Evolutionary conservation across 2,888 invertebrate genomes (phyloP), one percentile per base, ranked within the genome.

Genomic region (Sinelater perroti): DNA sequence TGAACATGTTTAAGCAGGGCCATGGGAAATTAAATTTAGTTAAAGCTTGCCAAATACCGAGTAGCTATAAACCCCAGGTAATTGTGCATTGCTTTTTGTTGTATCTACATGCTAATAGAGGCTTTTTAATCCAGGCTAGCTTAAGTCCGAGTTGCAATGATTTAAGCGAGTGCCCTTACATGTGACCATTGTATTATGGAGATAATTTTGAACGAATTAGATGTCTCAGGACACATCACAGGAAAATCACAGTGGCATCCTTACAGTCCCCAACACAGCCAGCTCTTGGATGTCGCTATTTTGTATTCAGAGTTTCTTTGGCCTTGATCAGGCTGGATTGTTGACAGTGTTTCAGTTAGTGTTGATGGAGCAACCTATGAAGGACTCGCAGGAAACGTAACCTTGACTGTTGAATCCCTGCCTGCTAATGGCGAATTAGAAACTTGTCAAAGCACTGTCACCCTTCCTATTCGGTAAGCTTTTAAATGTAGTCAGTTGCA

Each of bases 241-340:
- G 83, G 78, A 30, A 83, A 85, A 71, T 90, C 91, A 0, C 80
- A 81, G 18, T 97, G 97, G 97, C 91, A 95, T 78, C 95, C 97
- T 0, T 94, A 95, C 73, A 81, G 86, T 1, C 89, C 90, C 0
- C 87, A 91, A 70, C 84, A 87, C 78, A 95, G 95, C 0, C 84
- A 87, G 61, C 82, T 91, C 57, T 81, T 97, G 31, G 88, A 94
- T 46, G 86, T 93, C 21, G 84, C 91, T 0, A 85, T 93, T 51
- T 85, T 89, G 2, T 85, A 90, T 79, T 92, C 93, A 7, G 85
- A 87, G 63, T 83, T 90, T 26, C 80, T 97, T 49, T 98, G 97
- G 97, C 97, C 97, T 0, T 97, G 97, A 96, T 93, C 95, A 1
- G 97, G 97, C 0, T 97, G 93, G 90, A 78, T 97, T 67, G 94